A percentile compares a stretch with the other conserved stretches of the same genome.
These are phyloP conservation scores for Trichogramma evanescens DNA, from an alignment of 2,888 invertebrate species.

Conservation along the genomic window DNA sequence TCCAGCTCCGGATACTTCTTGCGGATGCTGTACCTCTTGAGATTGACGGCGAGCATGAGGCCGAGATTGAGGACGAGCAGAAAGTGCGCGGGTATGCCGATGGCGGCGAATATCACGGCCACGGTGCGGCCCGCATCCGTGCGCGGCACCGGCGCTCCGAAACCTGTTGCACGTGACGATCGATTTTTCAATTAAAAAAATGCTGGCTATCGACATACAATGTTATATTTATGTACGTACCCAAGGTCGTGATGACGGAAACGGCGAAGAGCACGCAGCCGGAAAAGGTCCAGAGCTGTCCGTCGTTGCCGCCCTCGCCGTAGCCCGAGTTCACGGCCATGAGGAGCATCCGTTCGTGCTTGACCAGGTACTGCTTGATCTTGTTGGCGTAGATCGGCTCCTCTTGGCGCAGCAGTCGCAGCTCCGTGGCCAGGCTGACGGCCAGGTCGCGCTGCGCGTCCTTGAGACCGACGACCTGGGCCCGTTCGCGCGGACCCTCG, in stretches of 20 bases:
- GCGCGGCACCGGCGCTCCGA: conserved; percentile 66
- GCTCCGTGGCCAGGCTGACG: conserved; percentile 58
- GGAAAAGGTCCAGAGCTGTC: conserved; percentile 62
- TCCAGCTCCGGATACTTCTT: conserved; percentile 26
- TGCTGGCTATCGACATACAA: neutral
- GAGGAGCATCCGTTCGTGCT: conserved; percentile 56
- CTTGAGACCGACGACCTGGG: conserved; percentile 52
- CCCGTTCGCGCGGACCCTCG: conserved; percentile 59
- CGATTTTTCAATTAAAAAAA: neutral
- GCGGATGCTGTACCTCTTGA: conserved; percentile 47
- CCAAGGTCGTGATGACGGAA: conserved; percentile 64
- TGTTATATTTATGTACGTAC: conserved; percentile 46
- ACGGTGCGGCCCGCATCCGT: conserved; percentile 58
- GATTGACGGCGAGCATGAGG: conserved; percentile 48
- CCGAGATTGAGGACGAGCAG: conserved; percentile 56
- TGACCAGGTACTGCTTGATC: conserved; percentile 52
- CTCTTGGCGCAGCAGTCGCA: conserved; percentile 54
- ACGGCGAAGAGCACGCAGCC: conserved; percentile 63
- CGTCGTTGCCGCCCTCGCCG: conserved; percentile 50
- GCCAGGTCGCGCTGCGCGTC: conserved; percentile 57
- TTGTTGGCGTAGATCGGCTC: conserved; percentile 59
- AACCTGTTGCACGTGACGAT: conserved; percentile 48
- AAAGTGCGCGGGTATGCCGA: conserved; percentile 64
- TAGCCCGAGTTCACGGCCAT: conserved; percentile 53
- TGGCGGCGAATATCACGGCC: conserved; percentile 57